Evolutionary conservation across 1,140 invertebrate genomes (phyloP), one percentile per base, ranked within the genome.

Genomic region (Hydropsyche tenuis): DNA sequence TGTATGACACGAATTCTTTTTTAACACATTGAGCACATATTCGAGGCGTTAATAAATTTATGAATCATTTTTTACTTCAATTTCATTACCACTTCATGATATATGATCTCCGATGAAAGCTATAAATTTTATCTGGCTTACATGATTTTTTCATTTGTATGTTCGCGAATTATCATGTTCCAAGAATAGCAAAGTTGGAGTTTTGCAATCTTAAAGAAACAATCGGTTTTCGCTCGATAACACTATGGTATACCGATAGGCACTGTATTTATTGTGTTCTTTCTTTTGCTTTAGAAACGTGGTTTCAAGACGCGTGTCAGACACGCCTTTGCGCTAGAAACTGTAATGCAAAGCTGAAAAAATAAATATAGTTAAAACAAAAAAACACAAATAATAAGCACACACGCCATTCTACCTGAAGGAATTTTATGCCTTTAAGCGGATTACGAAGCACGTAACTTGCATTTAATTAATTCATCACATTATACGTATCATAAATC

Each of bases 281-380:
- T 12, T 25, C 3, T 56, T 56, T 18, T 9, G 16, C 46, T 51
- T 51, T 42, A 16, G 62, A 64, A 30, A 23, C 6, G 9, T 37
- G 37, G 37, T 66, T 27, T 14, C 23, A 66, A 66, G 12, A 66
- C 37, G 27, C 63, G 37, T 66, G 63, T 46, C 43, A 68, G 65
- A 48, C 45, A 43, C 64, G 64, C 65, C 45, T 43, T 27, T 48
- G 22, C 22, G 45, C 65, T 42, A 65, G 63, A 60, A 60, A 25
- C 23, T 60, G 23, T 60, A 60, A 7, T 12, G 23, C 22, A 60
- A 60, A 25, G 20, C 18, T 22, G 9, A 60, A 25, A 60, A 60
- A 37, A 37, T 37, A 9, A 4, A 37, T 37, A 37, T 37, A 37
- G 3, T 37, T 37, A 37, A 37, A 4, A 20, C 51, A 16, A 48